Evolutionary conservation across 2,888 invertebrate genomes (phyloP).

Genomic region (Gnatocerus cornutus): DNA sequence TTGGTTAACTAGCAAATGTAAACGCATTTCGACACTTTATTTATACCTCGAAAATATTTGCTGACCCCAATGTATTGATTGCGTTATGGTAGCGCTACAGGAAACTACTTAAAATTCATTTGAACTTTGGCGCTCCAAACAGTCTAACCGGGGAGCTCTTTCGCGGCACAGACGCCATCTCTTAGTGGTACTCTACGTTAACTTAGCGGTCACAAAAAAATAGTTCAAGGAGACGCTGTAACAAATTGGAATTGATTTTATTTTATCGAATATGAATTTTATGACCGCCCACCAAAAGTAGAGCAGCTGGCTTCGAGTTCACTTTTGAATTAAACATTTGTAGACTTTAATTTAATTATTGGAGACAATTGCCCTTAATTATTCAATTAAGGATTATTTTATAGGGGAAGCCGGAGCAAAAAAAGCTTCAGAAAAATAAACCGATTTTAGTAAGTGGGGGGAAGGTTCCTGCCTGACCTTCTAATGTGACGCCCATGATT

Average conservation of each 20-base stretch:
- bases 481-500: constrained; percentile 31
- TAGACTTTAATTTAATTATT: constrained; percentile 9
- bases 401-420: constrained; percentile 7
- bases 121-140: constrained; percentile 43
- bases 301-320: not conserved
- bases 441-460: constrained; percentile 11
- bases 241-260: constrained; percentile 42
- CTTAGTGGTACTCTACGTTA: not conserved
- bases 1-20: constrained; percentile 43
- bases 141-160: too few species aligned
- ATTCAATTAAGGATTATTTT: constrained; percentile 5
- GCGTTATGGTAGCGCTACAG: constrained; percentile 45
- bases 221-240: constrained; percentile 41
- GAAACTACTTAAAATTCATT: constrained; percentile 34
- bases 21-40: constrained; percentile 50
- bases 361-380: constrained; percentile 14
- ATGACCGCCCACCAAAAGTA: not conserved
- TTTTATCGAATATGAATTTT: constrained; percentile 21
- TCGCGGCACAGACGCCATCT: constrained; percentile 14
- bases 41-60: constrained; percentile 51
- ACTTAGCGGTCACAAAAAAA: constrained; percentile 8
- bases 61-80: constrained; percentile 53
- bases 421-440: not conserved
- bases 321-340: too few species aligned
- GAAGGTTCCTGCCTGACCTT: constrained; percentile 31